Base-by-base conservation (phyloP, 2,888 invertebrate species). In the Odontocolon sp. region DNA sequence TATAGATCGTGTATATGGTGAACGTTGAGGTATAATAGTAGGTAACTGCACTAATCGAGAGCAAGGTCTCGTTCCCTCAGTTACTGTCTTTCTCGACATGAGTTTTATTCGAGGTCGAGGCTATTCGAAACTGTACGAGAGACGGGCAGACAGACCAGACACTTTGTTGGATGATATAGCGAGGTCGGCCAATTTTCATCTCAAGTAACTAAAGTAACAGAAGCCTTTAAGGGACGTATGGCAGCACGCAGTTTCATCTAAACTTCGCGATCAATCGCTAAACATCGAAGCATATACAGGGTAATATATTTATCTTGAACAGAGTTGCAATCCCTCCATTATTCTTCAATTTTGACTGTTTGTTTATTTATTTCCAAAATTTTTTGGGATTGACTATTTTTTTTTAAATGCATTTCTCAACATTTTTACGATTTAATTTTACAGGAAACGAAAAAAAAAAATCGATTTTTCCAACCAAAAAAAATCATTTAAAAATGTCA, bases 131-230 rank as follows among this genome's bases (percentile, higher is more conserved):
- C 28, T 56, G 38, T n/a, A n/a, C 38, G 57, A 31, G 16, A 21
- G 38, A 47, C 26, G 52, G 52, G 28, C 50, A 21, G 36, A 52
- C 52, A 36, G 14, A 40, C n/a, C 5, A 45, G 16, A 16, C 1
- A 18, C 31, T 4, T 21, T n/a, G 18, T 28, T 52, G 8, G 59
- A 54, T 63, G 42, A 47, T 70, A 36, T 11, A 45, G 36, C 45
- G 36, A 56, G 63, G 42, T 64, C 71, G 63, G 45, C 31, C 31
- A 72, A 64, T 64, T 72, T 72, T 64, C 64, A 57, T 47, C 38
- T 45, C 28, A 28, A 42, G 47, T 64, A 47, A 64, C 64, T 64
- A 64, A 38, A 36, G 38, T 45, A 31, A 45, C 36, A 56, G 42
- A 26, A 21, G 64, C 64, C 71, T 72, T 45, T 45, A 64, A n/a